Percentiles rank a stretch among this genome's conserved stretches.
These are phyloP conservation scores for Danaus plexippus DNA, from an alignment of 1,140 invertebrate genomes.

Conservation along the genomic window DNA sequence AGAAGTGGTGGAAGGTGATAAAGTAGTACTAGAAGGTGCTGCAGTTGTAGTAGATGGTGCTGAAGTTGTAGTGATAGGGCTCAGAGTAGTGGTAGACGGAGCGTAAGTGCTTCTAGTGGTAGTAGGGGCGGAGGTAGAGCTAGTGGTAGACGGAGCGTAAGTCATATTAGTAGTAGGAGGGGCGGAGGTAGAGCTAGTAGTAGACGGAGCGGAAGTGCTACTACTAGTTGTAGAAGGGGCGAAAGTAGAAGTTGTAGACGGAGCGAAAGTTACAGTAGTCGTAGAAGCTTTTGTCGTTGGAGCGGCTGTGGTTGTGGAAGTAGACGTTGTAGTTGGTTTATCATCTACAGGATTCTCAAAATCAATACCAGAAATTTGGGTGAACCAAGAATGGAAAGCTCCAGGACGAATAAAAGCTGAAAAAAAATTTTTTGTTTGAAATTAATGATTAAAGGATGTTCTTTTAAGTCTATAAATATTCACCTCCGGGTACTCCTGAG, in stretches of 20 bases:
- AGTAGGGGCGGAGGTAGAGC: slow-evolving; percentile 4
- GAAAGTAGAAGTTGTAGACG: slow-evolving; percentile 3
- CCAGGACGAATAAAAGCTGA: slow-evolving; percentile 49
- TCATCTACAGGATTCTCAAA: slow-evolving; percentile 45
- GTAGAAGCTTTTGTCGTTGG: too few species aligned
- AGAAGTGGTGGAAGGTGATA: slow-evolving; percentile 17
- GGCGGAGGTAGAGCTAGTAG: slow-evolving; percentile 13
- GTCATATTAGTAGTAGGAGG: slow-evolving; percentile 9
- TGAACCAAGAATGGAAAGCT: slow-evolving; percentile 46
- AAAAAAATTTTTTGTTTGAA: slow-evolving; percentile 2
- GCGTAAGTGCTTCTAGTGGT: slow-evolving; percentile 6
- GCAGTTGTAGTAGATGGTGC: slow-evolving; percentile 12
- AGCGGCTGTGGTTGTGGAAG: slow-evolving; percentile 12
- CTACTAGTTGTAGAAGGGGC: slow-evolving; percentile 8
- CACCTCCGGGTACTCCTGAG: slow-evolving; percentile 64
- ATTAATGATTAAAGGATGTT: too few species aligned
- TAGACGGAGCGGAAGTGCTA: slow-evolving; percentile 1
- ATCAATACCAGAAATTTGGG: slow-evolving; percentile 39
- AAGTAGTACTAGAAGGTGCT: slow-evolving; percentile 10
- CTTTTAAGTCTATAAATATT: slow-evolving; percentile 4
- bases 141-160: slow-evolving; percentile 10
- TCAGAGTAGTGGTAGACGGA: slow-evolving; percentile 10
- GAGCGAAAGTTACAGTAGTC: too few species aligned
- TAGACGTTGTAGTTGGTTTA: slow-evolving; percentile 15
- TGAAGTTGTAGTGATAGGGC: slow-evolving; percentile 8